These are phyloP conservation scores for Danionella cerebrum DNA, from an alignment of 2,113 vertebrate species.

Conservation along the genomic window DNA sequence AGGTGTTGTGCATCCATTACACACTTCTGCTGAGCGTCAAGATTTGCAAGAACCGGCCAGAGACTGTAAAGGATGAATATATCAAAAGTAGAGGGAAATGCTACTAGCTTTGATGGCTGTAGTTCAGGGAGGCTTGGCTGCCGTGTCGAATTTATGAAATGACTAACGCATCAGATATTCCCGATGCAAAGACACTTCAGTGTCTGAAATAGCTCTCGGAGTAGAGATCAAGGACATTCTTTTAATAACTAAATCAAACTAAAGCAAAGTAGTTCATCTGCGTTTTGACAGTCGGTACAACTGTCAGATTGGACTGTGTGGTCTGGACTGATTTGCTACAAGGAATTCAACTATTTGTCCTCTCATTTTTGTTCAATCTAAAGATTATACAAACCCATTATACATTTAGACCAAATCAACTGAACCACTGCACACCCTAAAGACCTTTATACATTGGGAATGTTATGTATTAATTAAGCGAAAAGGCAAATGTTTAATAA, in stretches of 20 bases:
- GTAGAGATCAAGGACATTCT: neutral
- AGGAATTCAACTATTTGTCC: too few relatives aligned
- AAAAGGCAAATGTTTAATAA: too few relatives aligned
- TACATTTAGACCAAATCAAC: too few relatives aligned
- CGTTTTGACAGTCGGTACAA: neutral
- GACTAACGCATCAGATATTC: neutral
- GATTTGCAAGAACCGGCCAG: neutral
- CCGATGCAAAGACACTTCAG: neutral
- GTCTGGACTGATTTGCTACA: neutral
- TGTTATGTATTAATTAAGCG: too few relatives aligned
- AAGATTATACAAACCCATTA: too few relatives aligned
- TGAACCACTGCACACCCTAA: too few relatives aligned
- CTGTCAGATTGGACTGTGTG: neutral
- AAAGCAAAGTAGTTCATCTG: neutral
- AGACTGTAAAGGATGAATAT: neutral
- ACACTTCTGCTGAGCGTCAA: slow-evolving; percentile 48
- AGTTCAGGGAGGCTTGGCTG: neutral
- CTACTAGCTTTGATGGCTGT: neutral
- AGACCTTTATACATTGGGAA: too few relatives aligned
- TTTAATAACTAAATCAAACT: neutral
- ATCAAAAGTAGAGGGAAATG: neutral
- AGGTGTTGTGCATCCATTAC: slow-evolving; percentile 47
- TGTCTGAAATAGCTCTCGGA: neutral
- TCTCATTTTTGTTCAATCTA: too few relatives aligned
- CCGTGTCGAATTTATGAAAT: neutral